These are phyloP conservation scores for Myotis brandtii DNA, from an alignment of 2,113 vertebrate genomes.

Conservation along the genomic window DNA sequence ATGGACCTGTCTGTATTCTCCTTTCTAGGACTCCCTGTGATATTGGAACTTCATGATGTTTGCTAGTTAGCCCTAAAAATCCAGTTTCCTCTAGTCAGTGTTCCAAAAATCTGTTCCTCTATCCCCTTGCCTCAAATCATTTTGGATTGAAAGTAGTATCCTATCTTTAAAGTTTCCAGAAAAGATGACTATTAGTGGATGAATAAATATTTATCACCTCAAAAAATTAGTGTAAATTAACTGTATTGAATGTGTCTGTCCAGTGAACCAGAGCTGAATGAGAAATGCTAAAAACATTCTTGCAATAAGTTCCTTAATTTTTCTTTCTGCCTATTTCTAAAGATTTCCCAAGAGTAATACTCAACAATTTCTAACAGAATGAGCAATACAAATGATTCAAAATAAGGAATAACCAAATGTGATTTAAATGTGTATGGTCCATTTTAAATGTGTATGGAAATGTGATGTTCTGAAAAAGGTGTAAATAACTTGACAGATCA, in stretches of 20 bases:
- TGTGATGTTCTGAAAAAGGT: neutral
- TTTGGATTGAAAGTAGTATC: neutral
- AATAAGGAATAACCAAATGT: neutral
- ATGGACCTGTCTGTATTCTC: neutral
- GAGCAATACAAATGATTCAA: constrained; percentile 4
- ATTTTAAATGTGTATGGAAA: neutral
- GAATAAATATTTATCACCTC: neutral
- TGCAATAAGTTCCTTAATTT: neutral
- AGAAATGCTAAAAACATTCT: constrained; percentile 9
- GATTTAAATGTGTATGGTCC: neutral
- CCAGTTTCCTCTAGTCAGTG: neutral
- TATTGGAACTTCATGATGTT: neutral
- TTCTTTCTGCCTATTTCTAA: constrained; percentile 4
- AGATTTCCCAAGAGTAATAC: neutral
- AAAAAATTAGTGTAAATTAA: constrained; percentile 10
- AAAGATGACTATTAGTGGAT: neutral
- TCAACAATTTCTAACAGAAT: neutral
- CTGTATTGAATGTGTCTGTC: neutral
- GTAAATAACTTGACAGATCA: neutral
- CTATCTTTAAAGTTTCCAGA: neutral
- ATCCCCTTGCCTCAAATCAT: neutral
- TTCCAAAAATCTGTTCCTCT: neutral
- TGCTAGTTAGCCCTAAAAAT: neutral
- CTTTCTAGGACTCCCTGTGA: neutral
- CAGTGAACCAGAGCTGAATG: neutral